phyloP scores from a whole-genome alignment of 92 coral and sea anemone genomes.

The Zoanthus sansibaricus region DNA sequence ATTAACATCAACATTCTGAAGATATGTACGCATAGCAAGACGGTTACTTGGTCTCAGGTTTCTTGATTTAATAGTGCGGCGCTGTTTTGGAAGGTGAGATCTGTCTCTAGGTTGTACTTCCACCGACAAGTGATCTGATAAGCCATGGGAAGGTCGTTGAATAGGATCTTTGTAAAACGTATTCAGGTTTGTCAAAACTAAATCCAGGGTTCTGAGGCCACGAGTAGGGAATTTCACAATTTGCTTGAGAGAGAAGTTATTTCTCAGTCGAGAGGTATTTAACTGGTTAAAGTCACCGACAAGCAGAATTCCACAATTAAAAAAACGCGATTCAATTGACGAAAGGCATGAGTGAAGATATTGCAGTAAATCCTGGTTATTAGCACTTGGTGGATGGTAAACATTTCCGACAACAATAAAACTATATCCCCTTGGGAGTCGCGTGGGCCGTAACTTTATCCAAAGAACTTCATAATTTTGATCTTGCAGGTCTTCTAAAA shows the following conservation, averaged over 20 bases:
- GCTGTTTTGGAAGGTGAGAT: constrained; percentile 6
- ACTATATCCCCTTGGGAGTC: constrained; percentile 67
- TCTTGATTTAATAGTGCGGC: constrained; percentile 5
- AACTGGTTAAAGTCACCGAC: constrained; percentile 9
- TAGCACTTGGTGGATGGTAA: constrained; percentile 69
- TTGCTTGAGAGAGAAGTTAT: background rate
- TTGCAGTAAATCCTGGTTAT: constrained; percentile 38
- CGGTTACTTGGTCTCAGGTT: constrained; percentile 1
- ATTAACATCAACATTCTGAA: constrained; percentile 5
- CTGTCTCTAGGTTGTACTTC: background rate
- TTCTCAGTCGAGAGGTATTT: background rate
- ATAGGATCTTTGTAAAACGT: too few species aligned
- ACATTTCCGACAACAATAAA: constrained; percentile 51
- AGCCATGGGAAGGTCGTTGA: constrained; percentile 7
- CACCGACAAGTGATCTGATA: background rate
- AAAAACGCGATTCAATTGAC: constrained; percentile 13
- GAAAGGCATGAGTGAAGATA: background rate
- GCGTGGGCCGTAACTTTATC: constrained; percentile 44
- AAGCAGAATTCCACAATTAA: background rate
- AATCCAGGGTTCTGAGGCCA: too few species aligned
- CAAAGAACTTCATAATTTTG: constrained; percentile 38
- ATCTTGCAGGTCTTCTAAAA: constrained; percentile 41
- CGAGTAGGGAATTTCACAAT: background rate
- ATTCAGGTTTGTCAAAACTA: too few species aligned
- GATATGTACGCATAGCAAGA: background rate